Conservation (phyloP, 2,113 vertebrate species). For the Microtus montanus region DNA sequence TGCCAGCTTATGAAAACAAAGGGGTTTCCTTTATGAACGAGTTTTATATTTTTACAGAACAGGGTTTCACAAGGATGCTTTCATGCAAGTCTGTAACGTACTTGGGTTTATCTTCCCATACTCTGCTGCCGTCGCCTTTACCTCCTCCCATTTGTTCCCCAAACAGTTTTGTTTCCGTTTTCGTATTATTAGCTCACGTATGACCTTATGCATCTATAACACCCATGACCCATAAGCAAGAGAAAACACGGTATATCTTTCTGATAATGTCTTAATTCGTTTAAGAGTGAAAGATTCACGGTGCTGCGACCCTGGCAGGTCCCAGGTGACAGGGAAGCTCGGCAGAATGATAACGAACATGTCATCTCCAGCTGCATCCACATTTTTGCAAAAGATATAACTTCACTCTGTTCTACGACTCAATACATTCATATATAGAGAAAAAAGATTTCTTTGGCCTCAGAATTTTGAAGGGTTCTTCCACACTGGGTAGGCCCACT, state of each 20-base stretch:
- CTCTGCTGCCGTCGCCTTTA: neutral
- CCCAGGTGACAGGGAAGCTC: no score
- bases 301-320: no score
- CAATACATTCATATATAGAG: neutral
- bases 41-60: neutral
- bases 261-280: neutral
- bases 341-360: no score
- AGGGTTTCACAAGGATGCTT: neutral
- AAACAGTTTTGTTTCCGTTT: neutral
- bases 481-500: no score
- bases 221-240: neutral
- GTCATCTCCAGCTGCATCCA: neutral
- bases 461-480: neutral
- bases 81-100: neutral
- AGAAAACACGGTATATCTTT: neutral
- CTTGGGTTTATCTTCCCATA: neutral
- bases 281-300: neutral
- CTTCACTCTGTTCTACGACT: neutral
- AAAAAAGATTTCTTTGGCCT: neutral
- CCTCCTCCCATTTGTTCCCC: neutral
- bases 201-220: neutral
- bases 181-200: neutral
- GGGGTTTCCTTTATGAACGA: neutral
- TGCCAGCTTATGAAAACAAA: neutral
- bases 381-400: neutral